Evolutionary conservation across 1,140 invertebrate species (phyloP), one percentile per base, ranked within the genome.

Genomic region (Aphis craccivora): DNA sequence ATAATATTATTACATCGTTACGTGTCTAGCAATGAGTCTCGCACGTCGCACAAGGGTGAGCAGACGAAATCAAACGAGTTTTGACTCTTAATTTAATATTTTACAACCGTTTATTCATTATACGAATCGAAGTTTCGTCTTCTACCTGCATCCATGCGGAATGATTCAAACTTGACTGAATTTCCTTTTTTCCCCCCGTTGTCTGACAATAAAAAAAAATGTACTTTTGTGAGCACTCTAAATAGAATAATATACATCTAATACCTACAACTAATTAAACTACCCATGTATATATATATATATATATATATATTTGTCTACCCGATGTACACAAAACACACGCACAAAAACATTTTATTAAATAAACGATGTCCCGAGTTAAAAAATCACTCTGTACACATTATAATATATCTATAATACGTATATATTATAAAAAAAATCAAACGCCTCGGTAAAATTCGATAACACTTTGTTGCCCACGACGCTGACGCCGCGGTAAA

Each of bases 371-470:
- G 60, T n/a, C 60, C n/a, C 14, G 9, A 76, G 30, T 76, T 20
- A 76, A n/a, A 76, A 67, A 18, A n/a, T 76, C 60, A 6, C n/a
- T n/a, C 5, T 76, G 60, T 76, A 35, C n/a, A 76, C n/a, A 55
- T 4, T 55, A 55, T 55, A 55, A 23, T 55, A 53, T 30, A 30
- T 51, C 48, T 51, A 51, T 51, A 60, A 9, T 60, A 30, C 30
- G 9, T 60, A 30, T 60, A 60, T 25, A 60, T 60, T 30, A 67
- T 87, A 48, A 48, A 87, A 30, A 37, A 48, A 48, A 87, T 45
- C 45, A 87, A 48, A 87, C 86, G 86, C 45, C n/a, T n/a, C 43
- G 30, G 86, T 87, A 48, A 48, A 87, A 87, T 87, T 51, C 86
- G 20, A 87, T 51, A 48, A 48, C 48, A 87, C 86, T 25, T 40